Conservation (phyloP, 2,797 vertebrate genomes). For the Miopithecus talapoin region DNA sequence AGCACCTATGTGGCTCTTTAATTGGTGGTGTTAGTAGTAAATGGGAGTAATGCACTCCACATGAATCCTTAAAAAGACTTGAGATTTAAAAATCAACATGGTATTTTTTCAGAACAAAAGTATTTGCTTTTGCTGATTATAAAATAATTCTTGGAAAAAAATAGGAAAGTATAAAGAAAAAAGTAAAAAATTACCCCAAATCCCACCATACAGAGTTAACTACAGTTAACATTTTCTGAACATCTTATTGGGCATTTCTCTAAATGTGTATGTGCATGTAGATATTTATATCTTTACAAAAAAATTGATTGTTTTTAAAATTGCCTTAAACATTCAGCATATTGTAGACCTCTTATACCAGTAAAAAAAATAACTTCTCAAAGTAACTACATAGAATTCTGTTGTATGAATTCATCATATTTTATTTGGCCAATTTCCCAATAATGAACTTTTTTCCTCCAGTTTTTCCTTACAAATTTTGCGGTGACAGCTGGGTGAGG, state of each 20-base stretch:
- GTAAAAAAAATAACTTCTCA: slow-evolving; percentile 32
- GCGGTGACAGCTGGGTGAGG: background rate
- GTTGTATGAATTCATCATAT: background rate
- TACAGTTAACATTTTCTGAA: background rate
- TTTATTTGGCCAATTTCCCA: slow-evolving; percentile 33
- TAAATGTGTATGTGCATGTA: background rate
- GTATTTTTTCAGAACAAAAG: slow-evolving; percentile 12
- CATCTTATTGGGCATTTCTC: background rate
- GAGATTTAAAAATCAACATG: background rate
- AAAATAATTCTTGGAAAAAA: slow-evolving; percentile 6
- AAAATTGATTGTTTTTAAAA: background rate
- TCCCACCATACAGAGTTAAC: background rate
- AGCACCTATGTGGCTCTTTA: background rate
- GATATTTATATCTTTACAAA: background rate
- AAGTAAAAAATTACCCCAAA: background rate
- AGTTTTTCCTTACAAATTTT: slow-evolving; percentile 49
- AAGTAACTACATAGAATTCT: background rate
- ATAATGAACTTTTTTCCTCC: background rate
- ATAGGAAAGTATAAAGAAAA: background rate
- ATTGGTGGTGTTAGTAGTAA: background rate
- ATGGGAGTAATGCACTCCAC: background rate
- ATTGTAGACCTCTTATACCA: background rate
- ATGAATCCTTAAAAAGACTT: background rate
- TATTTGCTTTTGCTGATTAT: slow-evolving; percentile 29
- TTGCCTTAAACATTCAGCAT: background rate